Conservation (phyloP, 2,888 invertebrate genomes). For the Apamea anceps region DNA sequence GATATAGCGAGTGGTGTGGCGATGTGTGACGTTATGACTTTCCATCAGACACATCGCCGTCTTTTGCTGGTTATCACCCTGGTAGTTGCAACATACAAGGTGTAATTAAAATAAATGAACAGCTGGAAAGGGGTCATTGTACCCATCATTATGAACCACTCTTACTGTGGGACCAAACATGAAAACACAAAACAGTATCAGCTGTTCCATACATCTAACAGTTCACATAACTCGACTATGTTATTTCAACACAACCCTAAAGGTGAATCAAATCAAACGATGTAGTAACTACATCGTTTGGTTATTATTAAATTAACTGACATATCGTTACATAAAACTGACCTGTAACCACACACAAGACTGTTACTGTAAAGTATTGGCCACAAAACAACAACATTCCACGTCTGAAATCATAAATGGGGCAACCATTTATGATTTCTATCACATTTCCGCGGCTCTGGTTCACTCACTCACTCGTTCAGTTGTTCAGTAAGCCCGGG, state of each 20-base stretch:
- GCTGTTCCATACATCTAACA: too few relatives aligned
- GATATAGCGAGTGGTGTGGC: background rate
- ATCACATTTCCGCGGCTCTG: constrained; percentile 6
- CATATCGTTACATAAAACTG: background rate
- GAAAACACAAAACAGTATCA: too few relatives aligned
- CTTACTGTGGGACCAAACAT: background rate
- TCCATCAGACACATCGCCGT: too few relatives aligned
- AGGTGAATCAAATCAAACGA: background rate
- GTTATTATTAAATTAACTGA: background rate
- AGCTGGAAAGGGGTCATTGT: too few relatives aligned
- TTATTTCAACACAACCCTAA: background rate
- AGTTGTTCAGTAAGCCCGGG: background rate
- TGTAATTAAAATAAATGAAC: too few relatives aligned
- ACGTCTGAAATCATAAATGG: constrained; percentile 2
- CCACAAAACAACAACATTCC: background rate
- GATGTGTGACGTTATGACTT: too few relatives aligned
- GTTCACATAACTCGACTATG: background rate
- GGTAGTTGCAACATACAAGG: too few relatives aligned
- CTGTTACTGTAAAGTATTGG: constrained; percentile 2
- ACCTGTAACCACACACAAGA: background rate
- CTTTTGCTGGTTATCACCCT: too few relatives aligned
- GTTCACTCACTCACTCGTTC: constrained; percentile 14
- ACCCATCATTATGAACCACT: too few relatives aligned
- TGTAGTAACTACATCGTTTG: background rate
- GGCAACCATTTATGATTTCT: too few relatives aligned